Evolutionary conservation across 2,113 vertebrate species (phyloP).

Genomic region (Hoplias malabaricus): DNA sequence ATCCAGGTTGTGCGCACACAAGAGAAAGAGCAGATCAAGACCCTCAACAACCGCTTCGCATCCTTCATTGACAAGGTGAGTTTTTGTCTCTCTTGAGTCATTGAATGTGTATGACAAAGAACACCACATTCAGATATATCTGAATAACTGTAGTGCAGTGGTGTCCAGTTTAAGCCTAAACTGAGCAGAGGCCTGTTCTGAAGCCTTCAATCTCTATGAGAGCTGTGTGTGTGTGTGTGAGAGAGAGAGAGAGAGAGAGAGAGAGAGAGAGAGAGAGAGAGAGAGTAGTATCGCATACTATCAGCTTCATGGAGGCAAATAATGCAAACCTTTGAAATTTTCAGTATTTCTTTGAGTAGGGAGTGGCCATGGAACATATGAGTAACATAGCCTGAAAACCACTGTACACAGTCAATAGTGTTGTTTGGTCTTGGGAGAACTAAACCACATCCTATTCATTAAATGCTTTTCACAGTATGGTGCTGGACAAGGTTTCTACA

Average conservation of each 20-base stretch:
- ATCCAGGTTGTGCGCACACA: constrained; percentile 82
- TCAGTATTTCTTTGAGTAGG: neutral
- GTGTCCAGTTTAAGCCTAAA: neutral
- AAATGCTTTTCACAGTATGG: constrained; percentile 31
- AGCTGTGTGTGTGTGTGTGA: constrained; percentile 28
- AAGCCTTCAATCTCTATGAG: constrained; percentile 47
- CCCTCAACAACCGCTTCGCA: constrained; percentile 83
- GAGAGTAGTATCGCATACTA: neutral
- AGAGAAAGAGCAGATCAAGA: constrained; percentile 93
- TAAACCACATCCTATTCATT: constrained; percentile 45
- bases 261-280: too few relatives aligned
- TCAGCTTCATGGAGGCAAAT: neutral
- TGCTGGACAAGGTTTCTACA: neutral
- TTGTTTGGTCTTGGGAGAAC: constrained; percentile 13
- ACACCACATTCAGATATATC: neutral
- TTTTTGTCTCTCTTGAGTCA: constrained; percentile 7
- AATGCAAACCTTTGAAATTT: neutral
- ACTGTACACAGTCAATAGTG: neutral
- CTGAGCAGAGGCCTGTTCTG: too few relatives aligned
- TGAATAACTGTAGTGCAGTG: neutral
- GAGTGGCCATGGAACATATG: neutral
- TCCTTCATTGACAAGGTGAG: constrained; percentile 91
- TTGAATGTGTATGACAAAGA: neutral
- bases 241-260: too few relatives aligned
- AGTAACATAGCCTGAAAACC: neutral